A percentile compares a stretch with the other conserved stretches of the same genome.
Evolutionary conservation across 1,140 invertebrate species (phyloP).

Genomic region (Spodoptera litura): DNA sequence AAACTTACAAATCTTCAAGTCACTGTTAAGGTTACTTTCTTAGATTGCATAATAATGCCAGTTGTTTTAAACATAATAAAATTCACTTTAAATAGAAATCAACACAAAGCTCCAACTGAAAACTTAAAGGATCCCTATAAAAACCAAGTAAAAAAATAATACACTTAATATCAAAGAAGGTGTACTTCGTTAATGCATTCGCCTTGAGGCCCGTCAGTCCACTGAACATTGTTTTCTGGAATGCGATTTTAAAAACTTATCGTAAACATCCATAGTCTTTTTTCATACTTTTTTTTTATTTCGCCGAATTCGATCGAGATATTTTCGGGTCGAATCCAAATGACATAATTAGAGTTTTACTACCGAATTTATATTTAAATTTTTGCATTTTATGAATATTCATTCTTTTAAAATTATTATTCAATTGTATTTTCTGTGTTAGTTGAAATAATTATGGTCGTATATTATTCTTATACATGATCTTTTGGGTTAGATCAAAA

Average conservation of each 20-base stretch:
- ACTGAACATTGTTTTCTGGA: conserved; percentile 82
- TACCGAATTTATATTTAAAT: conserved; percentile 23
- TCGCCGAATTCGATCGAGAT: conserved; percentile 60
- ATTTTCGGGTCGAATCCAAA: conserved; percentile 53
- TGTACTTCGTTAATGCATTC: conserved; percentile 84
- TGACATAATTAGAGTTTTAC: conserved; percentile 57
- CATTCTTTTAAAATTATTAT: not conserved
- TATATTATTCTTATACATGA: too few species aligned
- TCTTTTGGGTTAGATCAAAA: too few species aligned
- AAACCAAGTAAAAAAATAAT: conserved; percentile 72
- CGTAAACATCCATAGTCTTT: conserved; percentile 28
- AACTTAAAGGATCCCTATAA: conserved; percentile 45
- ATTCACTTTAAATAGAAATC: too few species aligned
- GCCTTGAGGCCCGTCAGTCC: conserved; percentile 81
- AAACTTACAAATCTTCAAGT: too few species aligned
- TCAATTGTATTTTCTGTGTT: not conserved
- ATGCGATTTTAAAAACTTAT: conserved; percentile 69
- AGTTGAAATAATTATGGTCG: too few species aligned
- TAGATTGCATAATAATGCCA: too few species aligned
- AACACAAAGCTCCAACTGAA: not conserved
- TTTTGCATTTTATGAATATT: conserved; percentile 13
- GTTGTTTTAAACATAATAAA: too few species aligned
- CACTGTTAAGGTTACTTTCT: too few species aligned
- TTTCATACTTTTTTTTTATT: conserved; percentile 51
- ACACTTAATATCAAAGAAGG: conserved; percentile 83